Evolutionary conservation across 2,113 vertebrate genomes (phyloP), one percentile per base, ranked within the genome.

Genomic region (Illadopsis cleaveri): DNA sequence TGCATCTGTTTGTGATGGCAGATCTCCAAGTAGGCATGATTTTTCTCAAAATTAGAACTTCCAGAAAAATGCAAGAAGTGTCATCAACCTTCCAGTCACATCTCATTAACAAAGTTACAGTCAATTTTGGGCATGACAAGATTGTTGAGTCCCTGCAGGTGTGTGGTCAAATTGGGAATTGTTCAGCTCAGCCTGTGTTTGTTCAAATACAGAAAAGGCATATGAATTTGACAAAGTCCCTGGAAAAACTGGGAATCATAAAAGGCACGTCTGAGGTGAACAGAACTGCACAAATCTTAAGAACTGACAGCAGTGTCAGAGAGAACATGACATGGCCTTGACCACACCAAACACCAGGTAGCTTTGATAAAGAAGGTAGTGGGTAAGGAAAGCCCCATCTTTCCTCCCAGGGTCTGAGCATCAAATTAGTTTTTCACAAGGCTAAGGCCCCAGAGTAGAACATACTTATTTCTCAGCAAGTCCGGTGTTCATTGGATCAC

Each of bases 1-100:
- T 70, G 77, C 61, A 24, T 11, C 44, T 88, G 38, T 58, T 84
- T 87, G 42, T 31, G 42, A 75, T 19, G 51, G 83, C 50, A 88
- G 28, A 68, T 23, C 27, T 73, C 53, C 70, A 61, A 72, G 69
- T 16, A 93, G 56, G 25, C 89, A 76, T 5, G 21, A 86, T 82
- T 76, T 87, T 85, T 31, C 77, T 90, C 86, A 68, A 88, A 93
- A 87, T 15, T 22, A 79, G 58, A 54, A 82, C 50, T 56, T 9
- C 20, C 42, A 96, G n/a, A 40, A 86, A 96, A 95, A 85, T 11
- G 37, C 12, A 33, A 18, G 28, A 68, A 86, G 77, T 33, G 51
- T 40, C 9, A 0, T 44, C 53, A 86, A 40, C 35, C 44, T 83
- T 58, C 50, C 50, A n/a, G 35, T 62, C 57, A 66, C 37, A 48